A percentile compares a stretch with the other conserved stretches of the same genome.
These are phyloP conservation scores for Sebastes kiyomatsui DNA, from an alignment of 2,797 vertebrate genomes.

Conservation along the genomic window DNA sequence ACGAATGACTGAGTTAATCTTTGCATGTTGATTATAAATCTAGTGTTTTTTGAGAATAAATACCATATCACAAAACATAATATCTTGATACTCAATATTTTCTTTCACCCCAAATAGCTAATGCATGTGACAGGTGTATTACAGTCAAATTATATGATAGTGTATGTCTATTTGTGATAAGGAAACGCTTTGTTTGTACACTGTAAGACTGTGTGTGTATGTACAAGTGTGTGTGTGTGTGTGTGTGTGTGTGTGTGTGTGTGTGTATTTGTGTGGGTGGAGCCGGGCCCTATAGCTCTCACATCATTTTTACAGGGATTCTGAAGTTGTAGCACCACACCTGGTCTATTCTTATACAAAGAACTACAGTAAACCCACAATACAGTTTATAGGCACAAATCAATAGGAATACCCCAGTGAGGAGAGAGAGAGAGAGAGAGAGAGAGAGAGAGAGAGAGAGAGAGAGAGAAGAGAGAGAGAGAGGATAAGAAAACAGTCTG, in stretches of 20 bases:
- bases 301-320: constrained; percentile 2
- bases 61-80: no score
- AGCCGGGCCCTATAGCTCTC: background rate
- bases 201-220: background rate
- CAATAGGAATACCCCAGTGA: background rate
- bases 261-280: background rate
- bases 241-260: background rate
- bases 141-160: background rate
- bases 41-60: no score
- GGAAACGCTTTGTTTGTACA: background rate
- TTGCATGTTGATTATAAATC: no score
- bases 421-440: background rate
- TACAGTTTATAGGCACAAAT: background rate
- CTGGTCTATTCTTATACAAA: constrained; percentile 6
- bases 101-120: background rate
- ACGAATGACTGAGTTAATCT: no score
- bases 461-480: background rate
- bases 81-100: no score
- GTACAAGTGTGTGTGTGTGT: background rate
- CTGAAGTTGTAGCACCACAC: constrained; percentile 26
- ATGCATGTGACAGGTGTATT: background rate
- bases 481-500: background rate
- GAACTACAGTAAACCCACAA: background rate
- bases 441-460: background rate
- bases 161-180: background rate